phyloP scores from a whole-genome alignment of 2,888 invertebrate species.

The Plagiodera versicolora region DNA sequence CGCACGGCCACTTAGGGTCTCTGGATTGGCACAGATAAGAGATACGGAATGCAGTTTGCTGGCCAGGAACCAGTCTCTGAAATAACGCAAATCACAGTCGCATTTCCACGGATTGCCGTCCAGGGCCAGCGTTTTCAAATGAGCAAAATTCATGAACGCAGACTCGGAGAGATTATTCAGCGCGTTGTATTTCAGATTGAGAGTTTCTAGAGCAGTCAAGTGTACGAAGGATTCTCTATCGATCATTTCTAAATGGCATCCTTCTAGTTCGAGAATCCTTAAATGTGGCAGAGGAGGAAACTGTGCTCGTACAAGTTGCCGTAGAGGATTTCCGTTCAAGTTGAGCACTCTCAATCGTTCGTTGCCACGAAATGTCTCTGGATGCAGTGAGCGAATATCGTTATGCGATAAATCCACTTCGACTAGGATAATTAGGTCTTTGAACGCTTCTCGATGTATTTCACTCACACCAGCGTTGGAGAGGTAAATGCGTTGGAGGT shows the following conservation, averaged over 20 bases:
- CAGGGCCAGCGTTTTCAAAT: constrained; percentile 77
- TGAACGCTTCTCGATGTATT: constrained; percentile 82
- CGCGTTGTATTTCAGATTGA: constrained; percentile 81
- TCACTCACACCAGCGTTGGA: constrained; percentile 74
- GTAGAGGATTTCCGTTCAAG: constrained; percentile 81
- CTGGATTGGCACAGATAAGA: constrained; percentile 73
- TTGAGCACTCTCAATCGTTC: constrained; percentile 77
- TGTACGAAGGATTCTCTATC: constrained; percentile 78
- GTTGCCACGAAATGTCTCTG: constrained; percentile 82
- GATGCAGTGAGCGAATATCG: constrained; percentile 71
- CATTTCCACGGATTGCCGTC: constrained; percentile 90
- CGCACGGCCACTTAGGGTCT: constrained; percentile 66
- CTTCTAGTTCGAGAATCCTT: constrained; percentile 76
- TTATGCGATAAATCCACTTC: constrained; percentile 88
- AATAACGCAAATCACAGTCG: constrained; percentile 82
- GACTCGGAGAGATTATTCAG: constrained; percentile 70
- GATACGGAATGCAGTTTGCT: constrained; percentile 74
- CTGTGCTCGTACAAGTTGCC: constrained; percentile 71
- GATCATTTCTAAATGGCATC: constrained; percentile 75
- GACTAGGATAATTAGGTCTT: constrained; percentile 80
- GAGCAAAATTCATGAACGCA: constrained; percentile 71
- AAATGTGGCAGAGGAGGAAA: constrained; percentile 82
- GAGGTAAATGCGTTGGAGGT: constrained; percentile 81
- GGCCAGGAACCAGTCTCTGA: constrained; percentile 81
- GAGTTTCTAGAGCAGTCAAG: constrained; percentile 70